Conservation (phyloP, 23 tunicate genomes). For the Ascidia mentula region DNA sequence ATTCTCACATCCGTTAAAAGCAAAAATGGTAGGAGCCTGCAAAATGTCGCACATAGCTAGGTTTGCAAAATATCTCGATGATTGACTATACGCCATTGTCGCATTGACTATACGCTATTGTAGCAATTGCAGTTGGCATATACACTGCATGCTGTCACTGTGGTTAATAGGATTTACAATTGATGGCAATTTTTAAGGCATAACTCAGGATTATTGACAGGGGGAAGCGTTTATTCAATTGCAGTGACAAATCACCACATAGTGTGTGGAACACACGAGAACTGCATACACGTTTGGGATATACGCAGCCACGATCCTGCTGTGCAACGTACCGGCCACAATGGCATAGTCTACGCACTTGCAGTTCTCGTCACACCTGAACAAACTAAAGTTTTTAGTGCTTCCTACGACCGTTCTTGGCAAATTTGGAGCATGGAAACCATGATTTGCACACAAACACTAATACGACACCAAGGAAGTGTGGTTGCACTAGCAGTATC, state of each 20-base stretch:
- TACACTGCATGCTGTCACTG: too few relatives aligned
- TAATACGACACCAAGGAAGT: slow-evolving; percentile 94
- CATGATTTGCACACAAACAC: slow-evolving; percentile 97
- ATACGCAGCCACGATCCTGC: slow-evolving; percentile 71
- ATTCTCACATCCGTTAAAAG: too few relatives aligned
- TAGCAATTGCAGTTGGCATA: too few relatives aligned
- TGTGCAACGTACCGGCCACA: slow-evolving; percentile 75
- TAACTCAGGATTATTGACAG: too few relatives aligned
- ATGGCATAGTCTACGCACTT: slow-evolving; percentile 85
- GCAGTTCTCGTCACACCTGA: slow-evolving; percentile 91
- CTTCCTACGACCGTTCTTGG: slow-evolving; percentile 79
- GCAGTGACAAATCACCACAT: slow-evolving; percentile 92
- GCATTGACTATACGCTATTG: too few relatives aligned
- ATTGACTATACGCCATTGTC: too few relatives aligned
- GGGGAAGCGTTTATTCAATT: slow-evolving; percentile 90
- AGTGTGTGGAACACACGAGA: slow-evolving; percentile 96
- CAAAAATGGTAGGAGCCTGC: too few relatives aligned
- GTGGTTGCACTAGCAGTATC: slow-evolving; percentile 95
- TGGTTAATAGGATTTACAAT: too few relatives aligned
- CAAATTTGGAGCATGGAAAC: slow-evolving; percentile 99
- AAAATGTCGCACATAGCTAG: too few relatives aligned
- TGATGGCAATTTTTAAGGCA: too few relatives aligned
- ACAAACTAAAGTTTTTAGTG: slow-evolving; percentile 92
- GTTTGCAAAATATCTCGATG: too few relatives aligned
- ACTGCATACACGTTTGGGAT: slow-evolving; percentile 90